Conservation (phyloP, 2,888 invertebrate genomes). For the Criorhina ranunculi region DNA sequence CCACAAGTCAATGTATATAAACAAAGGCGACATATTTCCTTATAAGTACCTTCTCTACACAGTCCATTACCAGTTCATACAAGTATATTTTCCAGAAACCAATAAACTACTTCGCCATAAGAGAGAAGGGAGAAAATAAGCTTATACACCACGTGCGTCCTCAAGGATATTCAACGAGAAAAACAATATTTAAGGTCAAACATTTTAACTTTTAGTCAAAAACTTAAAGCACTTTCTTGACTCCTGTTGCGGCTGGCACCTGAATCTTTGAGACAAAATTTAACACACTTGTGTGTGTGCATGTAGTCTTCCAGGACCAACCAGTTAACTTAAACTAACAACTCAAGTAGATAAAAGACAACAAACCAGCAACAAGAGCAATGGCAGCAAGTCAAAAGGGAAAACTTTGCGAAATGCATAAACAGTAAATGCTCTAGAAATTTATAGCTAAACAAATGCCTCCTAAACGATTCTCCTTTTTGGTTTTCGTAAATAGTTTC, state of each 20-base stretch:
- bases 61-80: not conserved
- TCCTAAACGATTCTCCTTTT: slow-evolving; percentile 65
- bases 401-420: slow-evolving; percentile 68
- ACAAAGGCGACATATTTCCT: slow-evolving; percentile 10
- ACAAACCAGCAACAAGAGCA: slow-evolving; percentile 30
- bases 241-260: slow-evolving; percentile 18
- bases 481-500: slow-evolving; percentile 69
- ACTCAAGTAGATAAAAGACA: slow-evolving; percentile 44
- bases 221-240: slow-evolving; percentile 33
- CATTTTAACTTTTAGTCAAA: slow-evolving; percentile 44
- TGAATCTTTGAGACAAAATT: slow-evolving; percentile 22
- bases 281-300: slow-evolving; percentile 25
- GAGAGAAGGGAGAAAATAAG: slow-evolving; percentile 2
- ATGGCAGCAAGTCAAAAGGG: slow-evolving; percentile 56
- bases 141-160: slow-evolving; percentile 22
- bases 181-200: slow-evolving; percentile 53
- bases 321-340: slow-evolving; percentile 39
- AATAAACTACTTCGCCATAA: slow-evolving; percentile 10
- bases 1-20: slow-evolving; percentile 33
- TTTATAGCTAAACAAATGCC: slow-evolving; percentile 62
- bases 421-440: slow-evolving; percentile 64
- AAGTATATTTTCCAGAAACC: slow-evolving; percentile 10
- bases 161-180: slow-evolving; percentile 12
- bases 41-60: not conserved
- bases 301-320: slow-evolving; percentile 17